Conservation (phyloP, 2,888 invertebrate species). For the Dasysyrphus tricinctus region DNA sequence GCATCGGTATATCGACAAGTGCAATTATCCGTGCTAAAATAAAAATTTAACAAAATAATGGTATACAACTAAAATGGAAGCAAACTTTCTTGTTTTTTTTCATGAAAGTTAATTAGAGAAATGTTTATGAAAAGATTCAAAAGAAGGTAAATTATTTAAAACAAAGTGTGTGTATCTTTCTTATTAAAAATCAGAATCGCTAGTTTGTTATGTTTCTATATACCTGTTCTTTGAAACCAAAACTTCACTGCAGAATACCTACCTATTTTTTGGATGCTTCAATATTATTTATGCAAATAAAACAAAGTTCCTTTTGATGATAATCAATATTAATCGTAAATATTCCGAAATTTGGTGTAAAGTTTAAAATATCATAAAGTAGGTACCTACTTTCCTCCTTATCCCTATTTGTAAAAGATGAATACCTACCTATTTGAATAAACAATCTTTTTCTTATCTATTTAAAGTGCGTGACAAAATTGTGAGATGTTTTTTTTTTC, state of each 20-base stretch:
- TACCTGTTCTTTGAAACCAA: neutral
- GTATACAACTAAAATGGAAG: constrained; percentile 24
- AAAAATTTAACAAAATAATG: neutral
- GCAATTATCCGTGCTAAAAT: constrained; percentile 19
- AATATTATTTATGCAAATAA: neutral
- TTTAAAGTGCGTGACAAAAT: constrained; percentile 35
- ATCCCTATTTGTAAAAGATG: neutral
- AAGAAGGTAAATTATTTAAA: constrained; percentile 10
- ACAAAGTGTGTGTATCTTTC: constrained; percentile 16
- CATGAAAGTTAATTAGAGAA: constrained; percentile 58
- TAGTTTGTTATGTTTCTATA: constrained; percentile 38
- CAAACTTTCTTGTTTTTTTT: constrained; percentile 38
- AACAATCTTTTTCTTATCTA: constrained; percentile 16
- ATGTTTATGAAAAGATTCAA: constrained; percentile 33
- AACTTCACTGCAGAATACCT: neutral
- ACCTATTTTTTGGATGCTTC: neutral
- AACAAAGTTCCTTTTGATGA: neutral
- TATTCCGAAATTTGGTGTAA: neutral
- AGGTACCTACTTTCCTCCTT: too few species aligned
- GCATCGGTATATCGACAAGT: constrained; percentile 29
- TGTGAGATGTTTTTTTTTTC: constrained; percentile 9
- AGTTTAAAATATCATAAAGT: neutral
- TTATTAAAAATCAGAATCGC: constrained; percentile 11
- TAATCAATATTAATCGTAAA: neutral
- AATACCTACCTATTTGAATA: neutral